Conservation (phyloP, 2,113 vertebrate genomes). For the Rhea americana region DNA sequence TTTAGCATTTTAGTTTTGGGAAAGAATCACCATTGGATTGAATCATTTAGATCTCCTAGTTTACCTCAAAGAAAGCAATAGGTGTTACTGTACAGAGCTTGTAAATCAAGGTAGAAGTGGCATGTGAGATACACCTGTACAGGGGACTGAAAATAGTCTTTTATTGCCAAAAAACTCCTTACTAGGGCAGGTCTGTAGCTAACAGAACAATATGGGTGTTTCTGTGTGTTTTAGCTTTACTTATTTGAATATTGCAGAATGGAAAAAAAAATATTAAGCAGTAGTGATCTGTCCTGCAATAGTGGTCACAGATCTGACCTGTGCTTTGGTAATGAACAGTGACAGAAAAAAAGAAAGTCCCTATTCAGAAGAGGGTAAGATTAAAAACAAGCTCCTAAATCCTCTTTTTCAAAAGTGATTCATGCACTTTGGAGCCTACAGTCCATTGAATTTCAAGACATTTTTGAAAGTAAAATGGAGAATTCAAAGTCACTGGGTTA, state of each 20-base stretch:
- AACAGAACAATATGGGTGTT: background rate
- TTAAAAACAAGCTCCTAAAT: background rate
- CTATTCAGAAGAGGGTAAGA: background rate
- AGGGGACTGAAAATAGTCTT: background rate
- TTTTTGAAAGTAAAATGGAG: background rate
- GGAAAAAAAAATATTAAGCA: background rate
- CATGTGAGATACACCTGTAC: fast-evolving
- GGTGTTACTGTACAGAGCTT: fast-evolving
- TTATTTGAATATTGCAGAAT: background rate
- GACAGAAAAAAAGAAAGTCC: background rate
- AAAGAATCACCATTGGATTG: background rate
- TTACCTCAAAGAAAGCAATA: background rate
- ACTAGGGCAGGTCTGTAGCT: background rate
- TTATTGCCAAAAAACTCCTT: background rate
- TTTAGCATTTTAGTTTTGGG: background rate
- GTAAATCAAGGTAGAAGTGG: background rate
- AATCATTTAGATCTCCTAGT: background rate
- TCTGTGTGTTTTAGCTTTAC: background rate
- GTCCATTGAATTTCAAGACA: background rate
- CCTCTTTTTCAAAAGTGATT: background rate
- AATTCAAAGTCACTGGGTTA: background rate
- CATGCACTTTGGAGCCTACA: background rate
- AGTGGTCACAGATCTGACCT: background rate
- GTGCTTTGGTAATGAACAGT: background rate
- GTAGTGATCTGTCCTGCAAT: background rate